phyloP scores from a whole-genome alignment of 1,140 invertebrate species.

The Megalonaias nervosa region DNA sequence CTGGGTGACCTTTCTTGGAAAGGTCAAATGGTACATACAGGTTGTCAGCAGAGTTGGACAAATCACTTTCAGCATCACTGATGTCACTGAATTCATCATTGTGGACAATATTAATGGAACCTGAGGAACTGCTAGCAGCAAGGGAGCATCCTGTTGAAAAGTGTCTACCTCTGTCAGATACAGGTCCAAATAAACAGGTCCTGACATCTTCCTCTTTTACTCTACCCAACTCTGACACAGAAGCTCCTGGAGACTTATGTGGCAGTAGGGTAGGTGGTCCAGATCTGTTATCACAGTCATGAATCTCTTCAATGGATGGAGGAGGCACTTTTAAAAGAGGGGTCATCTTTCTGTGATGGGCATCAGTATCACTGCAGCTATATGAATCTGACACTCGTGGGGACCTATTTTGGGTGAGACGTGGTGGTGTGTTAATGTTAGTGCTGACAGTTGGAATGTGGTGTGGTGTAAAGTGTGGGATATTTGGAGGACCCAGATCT shows the following conservation, averaged over 20 bases:
- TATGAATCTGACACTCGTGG: no score
- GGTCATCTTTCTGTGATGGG: no score
- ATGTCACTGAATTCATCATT: conserved; percentile 48
- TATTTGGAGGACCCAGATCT: conserved; percentile 48
- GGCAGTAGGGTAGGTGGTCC: background rate
- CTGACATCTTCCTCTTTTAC: conserved; percentile 7
- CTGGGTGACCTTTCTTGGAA: no score
- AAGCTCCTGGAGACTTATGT: conserved; percentile 25
- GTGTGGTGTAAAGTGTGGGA: conserved; percentile 17
- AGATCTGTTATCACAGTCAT: no score
- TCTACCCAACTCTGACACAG: conserved; percentile 4
- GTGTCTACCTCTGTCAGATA: background rate
- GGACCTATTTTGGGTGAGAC: conserved; percentile 21
- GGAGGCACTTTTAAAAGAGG: no score
- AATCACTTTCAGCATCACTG: conserved; percentile 40
- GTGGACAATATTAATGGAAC: conserved; percentile 43
- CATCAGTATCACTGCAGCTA: no score
- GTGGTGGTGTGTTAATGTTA: conserved; percentile 16
- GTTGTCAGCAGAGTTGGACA: background rate
- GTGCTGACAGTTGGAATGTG: conserved; percentile 4
- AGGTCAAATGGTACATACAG: no score
- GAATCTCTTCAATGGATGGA: no score
- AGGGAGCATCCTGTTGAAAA: conserved; percentile 6
- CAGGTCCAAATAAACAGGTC: conserved; percentile 1
- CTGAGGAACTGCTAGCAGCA: conserved; percentile 17